Base-by-base conservation (phyloP, 2,113 vertebrate species). In the Sinocyclocheilus grahami region DNA sequence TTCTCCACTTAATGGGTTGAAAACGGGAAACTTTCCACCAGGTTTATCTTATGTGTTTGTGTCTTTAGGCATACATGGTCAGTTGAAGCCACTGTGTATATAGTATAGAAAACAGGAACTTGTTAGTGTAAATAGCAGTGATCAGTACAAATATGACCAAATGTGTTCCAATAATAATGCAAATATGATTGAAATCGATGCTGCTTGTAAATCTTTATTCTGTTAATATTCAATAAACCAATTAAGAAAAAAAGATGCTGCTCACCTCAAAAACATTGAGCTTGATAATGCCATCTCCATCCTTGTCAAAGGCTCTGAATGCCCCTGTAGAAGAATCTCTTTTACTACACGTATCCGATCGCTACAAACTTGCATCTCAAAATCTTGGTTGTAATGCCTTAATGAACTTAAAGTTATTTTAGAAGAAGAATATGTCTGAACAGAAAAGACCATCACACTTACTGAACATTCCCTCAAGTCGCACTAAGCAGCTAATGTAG, bases 401-500 rank as follows among this genome's bases (percentile, higher is more conserved):
- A 11, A 46, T 46, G 46, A 46, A 10, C 42, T 2, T 46, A 5
- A 37, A 4, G 42, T 2, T 46, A 46, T 3, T 46, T 46, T 46
- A 46, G 22, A 22, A 67, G 46, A 46, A 46, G 46, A 46, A 46
- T 33, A 76, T n/a, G n/a, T 46, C 6, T 20, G 12, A 55, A 58
- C 8, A 76, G 8, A 33, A 27, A 30, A 42, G 18, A 60, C 42
- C 0, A 18, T 42, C 20, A 53, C 27, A 97, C 98, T 97, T 92
- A 99, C 98, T 94, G 94, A 99, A 99, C 98, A 99, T 99, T 85
- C 97, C 98, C 48, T 99, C 98, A 22, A 99, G 94, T 85, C 98
- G 95, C 89, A 99, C 96, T 0, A 99, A 96, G 89, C 98, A 99
- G 94, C 97, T 98, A 94, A 99, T 98, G 93, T 97, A 99, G 82